A percentile compares a stretch with the other conserved stretches of the same genome.
Evolutionary conservation across 2,888 invertebrate genomes (phyloP).

Genomic region (Bruchidius siliquastri): DNA sequence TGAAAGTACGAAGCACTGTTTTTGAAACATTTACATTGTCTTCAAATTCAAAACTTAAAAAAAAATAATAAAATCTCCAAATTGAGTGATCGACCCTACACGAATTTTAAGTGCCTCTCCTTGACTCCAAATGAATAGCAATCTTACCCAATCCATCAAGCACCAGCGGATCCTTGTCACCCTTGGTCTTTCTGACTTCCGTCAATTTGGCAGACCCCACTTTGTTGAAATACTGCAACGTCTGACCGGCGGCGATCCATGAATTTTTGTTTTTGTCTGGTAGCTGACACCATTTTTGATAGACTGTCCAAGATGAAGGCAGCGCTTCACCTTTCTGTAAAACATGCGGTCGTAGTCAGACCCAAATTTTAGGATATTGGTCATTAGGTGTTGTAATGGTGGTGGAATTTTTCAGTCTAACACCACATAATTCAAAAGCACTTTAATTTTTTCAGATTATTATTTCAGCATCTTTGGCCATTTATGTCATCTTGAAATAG

Average conservation of each 20-base stretch:
- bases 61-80: no score
- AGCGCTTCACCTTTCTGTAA: conserved; percentile 49
- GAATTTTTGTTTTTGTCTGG: conserved; percentile 67
- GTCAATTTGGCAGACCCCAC: conserved; percentile 65
- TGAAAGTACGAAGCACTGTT: no score
- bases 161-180: conserved; percentile 25
- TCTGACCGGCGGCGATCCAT: conserved; percentile 76
- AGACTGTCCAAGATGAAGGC: conserved; percentile 66
- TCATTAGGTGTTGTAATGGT: no score
- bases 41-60: no score
- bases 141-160: conserved; percentile 22
- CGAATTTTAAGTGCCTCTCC: neutral
- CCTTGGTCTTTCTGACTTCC: conserved; percentile 40
- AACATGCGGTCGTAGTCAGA: neutral
- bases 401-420: no score
- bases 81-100: no score
- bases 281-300: conserved; percentile 81
- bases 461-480: no score
- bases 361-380: no score
- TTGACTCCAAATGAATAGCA: conserved; percentile 1
- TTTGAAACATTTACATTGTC: no score
- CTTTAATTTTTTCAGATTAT: no score
- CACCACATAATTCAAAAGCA: no score
- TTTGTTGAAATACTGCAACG: conserved; percentile 67
- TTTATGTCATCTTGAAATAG: no score